These are phyloP conservation scores for Esox masquinongy DNA, from an alignment of 2,797 vertebrate species.

Conservation along the genomic window DNA sequence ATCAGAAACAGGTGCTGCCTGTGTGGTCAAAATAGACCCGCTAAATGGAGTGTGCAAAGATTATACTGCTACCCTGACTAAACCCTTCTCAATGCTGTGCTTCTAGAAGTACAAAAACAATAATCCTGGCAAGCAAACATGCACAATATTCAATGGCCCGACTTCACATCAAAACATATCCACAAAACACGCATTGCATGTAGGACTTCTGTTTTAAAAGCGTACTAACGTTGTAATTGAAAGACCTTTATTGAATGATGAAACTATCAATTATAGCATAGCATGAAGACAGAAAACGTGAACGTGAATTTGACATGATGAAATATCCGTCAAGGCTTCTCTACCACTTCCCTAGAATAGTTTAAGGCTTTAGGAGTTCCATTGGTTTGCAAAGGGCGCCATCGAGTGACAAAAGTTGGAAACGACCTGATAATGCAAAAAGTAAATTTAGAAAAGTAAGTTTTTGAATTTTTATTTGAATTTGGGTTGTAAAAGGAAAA, in stretches of 20 bases:
- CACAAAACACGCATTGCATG: background rate
- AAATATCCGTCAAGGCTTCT: background rate
- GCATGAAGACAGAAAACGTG: background rate
- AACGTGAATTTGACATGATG: no score
- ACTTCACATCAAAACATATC: background rate
- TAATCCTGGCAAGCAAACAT: background rate
- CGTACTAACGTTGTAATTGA: background rate
- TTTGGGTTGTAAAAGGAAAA: no score
- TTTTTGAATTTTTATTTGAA: no score
- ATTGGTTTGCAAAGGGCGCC: constrained; percentile 30
- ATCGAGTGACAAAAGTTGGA: constrained; percentile 33
- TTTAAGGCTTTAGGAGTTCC: background rate
- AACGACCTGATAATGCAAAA: background rate
- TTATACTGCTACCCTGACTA: background rate
- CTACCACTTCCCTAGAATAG: background rate
- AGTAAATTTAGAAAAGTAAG: no score
- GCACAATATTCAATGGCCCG: background rate
- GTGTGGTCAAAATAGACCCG: background rate
- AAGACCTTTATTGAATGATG: background rate
- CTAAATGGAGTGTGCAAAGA: background rate
- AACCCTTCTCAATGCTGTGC: background rate
- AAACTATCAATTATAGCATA: background rate
- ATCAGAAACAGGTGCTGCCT: background rate
- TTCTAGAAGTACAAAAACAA: background rate
- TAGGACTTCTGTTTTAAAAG: background rate